Evolutionary conservation across 2,797 vertebrate species (phyloP).

Genomic region (Crax fasciolata): DNA sequence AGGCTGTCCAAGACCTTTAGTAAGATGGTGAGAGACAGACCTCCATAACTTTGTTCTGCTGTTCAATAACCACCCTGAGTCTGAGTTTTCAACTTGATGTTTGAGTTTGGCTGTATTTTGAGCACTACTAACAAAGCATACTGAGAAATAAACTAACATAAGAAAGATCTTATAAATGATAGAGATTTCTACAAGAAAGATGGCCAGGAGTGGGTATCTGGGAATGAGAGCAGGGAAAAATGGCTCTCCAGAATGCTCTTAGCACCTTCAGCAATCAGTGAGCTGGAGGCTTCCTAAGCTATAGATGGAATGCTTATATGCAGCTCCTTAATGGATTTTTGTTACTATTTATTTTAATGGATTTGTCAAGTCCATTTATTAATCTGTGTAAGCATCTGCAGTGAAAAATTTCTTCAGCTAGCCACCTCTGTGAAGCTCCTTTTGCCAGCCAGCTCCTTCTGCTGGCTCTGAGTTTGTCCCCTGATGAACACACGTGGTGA

Average conservation of each 20-base stretch:
- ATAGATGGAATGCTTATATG: background rate
- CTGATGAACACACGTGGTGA: background rate
- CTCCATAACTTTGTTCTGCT: conserved; percentile 43
- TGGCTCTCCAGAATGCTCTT: background rate
- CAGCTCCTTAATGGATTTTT: background rate
- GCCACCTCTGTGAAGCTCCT: conserved; percentile 2
- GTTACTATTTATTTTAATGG: background rate
- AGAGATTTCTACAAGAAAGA: background rate
- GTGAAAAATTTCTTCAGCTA: background rate
- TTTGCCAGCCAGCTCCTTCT: background rate
- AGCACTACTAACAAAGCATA: background rate
- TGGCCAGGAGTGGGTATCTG: background rate
- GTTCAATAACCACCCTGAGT: background rate
- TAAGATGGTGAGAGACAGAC: conserved; percentile 63
- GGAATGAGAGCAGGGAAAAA: background rate
- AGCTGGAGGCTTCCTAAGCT: background rate
- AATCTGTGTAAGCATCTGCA: background rate
- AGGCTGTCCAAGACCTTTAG: conserved; percentile 46
- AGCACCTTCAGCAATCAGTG: background rate
- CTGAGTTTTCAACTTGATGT: conserved; percentile 24
- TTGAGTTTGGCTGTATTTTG: conserved; percentile 43
- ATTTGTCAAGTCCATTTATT: background rate
- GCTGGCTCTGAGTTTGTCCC: background rate
- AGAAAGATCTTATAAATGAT: background rate
- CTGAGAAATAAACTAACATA: background rate